Conservation (phyloP, 1,140 invertebrate species). For the Gonatopus flavifemur region DNA sequence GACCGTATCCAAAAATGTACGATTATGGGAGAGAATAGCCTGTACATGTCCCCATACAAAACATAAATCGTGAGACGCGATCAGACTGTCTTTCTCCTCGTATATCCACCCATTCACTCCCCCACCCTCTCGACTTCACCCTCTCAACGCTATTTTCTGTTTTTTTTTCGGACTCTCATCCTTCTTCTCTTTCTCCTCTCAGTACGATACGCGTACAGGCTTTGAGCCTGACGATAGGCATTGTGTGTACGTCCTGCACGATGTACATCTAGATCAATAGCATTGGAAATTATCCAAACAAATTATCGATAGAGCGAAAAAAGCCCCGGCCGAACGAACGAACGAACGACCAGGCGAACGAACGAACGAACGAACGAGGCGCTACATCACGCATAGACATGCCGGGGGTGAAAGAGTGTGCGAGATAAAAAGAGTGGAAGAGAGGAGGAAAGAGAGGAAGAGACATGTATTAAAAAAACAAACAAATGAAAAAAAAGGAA, state of each 20-base stretch:
- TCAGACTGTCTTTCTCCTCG: conserved; percentile 26
- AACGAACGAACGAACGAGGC: conserved; percentile 33
- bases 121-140: conserved; percentile 31
- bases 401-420: too few relatives aligned
- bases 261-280: conserved; percentile 60
- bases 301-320: conserved; percentile 59
- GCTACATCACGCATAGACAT: conserved; percentile 55
- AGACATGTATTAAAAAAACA: conserved; percentile 2
- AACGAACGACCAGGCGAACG: too few relatives aligned
- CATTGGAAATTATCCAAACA: conserved; percentile 61
- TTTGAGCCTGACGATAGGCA: conserved; percentile 44
- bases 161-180: conserved; percentile 19
- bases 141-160: conserved; percentile 30
- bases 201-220: conserved; percentile 21
- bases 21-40: too few relatives aligned
- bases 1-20: too few relatives aligned
- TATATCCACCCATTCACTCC: conserved; percentile 18
- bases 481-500: not conserved
- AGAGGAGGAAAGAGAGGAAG: conserved; percentile 17
- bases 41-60: too few relatives aligned
- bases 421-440: conserved; percentile 18
- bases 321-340: conserved; percentile 38
- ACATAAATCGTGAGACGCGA: too few relatives aligned
- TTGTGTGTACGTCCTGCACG: conserved; percentile 53
- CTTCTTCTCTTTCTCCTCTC: conserved; percentile 25